phyloP scores from a whole-genome alignment of 2,113 vertebrate species.

The Myotis yumanensis region DNA sequence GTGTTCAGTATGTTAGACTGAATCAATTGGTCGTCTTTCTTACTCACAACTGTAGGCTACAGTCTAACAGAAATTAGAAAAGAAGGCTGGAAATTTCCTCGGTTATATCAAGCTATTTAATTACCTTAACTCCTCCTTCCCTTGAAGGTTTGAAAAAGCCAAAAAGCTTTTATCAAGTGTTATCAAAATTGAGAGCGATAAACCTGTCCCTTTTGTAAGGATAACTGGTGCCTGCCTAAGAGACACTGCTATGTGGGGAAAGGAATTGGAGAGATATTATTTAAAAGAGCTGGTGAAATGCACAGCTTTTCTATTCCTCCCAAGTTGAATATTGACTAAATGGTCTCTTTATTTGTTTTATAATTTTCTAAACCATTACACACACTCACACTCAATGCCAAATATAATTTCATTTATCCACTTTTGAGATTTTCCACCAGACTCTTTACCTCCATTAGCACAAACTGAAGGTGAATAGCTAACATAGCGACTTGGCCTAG shows the following conservation, averaged over 20 bases:
- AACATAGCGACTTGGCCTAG: background rate
- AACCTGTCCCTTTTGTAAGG: background rate
- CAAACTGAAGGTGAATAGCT: slow-evolving; percentile 17
- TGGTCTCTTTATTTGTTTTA: slow-evolving; percentile 58
- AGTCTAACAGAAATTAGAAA: slow-evolving; percentile 31
- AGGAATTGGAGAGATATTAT: slow-evolving; percentile 1
- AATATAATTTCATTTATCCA: slow-evolving; percentile 49
- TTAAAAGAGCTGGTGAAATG: slow-evolving; percentile 14
- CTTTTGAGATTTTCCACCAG: slow-evolving; percentile 47
- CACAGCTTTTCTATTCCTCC: slow-evolving; percentile 12
- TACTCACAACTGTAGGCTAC: background rate
- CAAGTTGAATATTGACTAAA: slow-evolving; percentile 49
- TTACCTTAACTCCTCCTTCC: background rate
- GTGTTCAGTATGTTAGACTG: background rate
- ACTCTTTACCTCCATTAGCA: slow-evolving; percentile 41
- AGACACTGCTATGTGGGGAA: slow-evolving; percentile 2
- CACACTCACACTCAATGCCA: slow-evolving; percentile 18
- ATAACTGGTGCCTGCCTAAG: background rate
- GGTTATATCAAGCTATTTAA: background rate
- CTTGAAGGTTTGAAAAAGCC: slow-evolving; percentile 1
- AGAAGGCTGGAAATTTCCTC: background rate
- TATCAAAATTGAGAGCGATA: slow-evolving; percentile 10
- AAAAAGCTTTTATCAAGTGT: background rate
- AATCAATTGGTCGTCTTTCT: slow-evolving; percentile 12
- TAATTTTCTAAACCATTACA: slow-evolving; percentile 69